Percentiles rank a stretch among this genome's conserved stretches.
These are phyloP conservation scores for Falco berigora DNA, from an alignment of 2,797 vertebrate genomes.

Conservation along the genomic window DNA sequence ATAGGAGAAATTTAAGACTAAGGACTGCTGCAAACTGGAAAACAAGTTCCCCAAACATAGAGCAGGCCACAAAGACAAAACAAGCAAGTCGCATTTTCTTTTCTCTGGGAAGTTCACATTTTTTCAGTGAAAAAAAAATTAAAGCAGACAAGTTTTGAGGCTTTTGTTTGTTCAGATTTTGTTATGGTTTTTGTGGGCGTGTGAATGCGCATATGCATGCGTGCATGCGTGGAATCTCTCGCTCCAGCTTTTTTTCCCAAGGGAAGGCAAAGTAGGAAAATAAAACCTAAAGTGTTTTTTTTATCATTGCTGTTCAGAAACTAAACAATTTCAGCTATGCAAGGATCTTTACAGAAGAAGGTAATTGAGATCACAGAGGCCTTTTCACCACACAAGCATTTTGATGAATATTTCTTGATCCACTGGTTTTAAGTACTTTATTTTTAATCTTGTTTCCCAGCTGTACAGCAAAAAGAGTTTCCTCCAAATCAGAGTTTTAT, in stretches of 20 bases:
- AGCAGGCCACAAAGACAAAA: background rate
- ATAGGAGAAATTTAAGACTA: background rate
- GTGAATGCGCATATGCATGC: background rate
- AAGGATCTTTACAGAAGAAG: background rate
- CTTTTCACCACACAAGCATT: background rate
- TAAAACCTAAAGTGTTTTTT: slow-evolving; percentile 34
- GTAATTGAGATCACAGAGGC: slow-evolving; percentile 39
- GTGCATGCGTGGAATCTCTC: background rate
- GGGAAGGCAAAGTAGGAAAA: slow-evolving; percentile 15
- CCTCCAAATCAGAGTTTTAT: background rate
- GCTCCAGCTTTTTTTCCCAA: background rate
- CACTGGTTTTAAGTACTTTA: background rate
- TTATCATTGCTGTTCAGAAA: slow-evolving; percentile 23
- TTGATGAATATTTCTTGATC: background rate
- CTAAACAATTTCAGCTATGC: slow-evolving; percentile 44
- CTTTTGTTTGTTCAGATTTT: background rate
- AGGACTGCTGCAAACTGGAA: background rate
- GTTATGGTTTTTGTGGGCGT: background rate
- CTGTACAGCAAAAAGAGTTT: background rate
- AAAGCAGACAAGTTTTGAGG: background rate
- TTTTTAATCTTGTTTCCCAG: background rate
- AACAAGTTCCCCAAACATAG: background rate
- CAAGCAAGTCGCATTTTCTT: background rate
- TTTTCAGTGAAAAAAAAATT: background rate
- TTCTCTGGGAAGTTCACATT: background rate